Evolutionary conservation across 30 jellyfish, hydroid and myxozoan species (phyloP).

Genomic region (Turritopsis rubra): DNA sequence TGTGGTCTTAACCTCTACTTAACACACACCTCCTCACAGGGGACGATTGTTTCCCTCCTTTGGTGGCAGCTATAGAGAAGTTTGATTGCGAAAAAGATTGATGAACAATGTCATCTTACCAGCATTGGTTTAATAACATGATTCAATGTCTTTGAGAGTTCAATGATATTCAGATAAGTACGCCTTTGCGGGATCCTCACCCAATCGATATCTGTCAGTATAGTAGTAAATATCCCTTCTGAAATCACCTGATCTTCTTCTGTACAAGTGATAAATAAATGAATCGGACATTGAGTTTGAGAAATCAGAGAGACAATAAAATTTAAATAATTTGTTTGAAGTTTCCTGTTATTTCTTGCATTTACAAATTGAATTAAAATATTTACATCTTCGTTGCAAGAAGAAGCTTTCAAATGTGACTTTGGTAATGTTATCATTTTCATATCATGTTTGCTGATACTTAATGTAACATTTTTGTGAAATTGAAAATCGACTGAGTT

Average conservation of each 20-base stretch:
- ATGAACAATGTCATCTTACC: neutral
- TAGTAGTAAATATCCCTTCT: constrained; percentile 24
- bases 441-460: neutral
- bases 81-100: neutral
- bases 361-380: constrained; percentile 58
- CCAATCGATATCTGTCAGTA: constrained; percentile 19
- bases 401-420: neutral
- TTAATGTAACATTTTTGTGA: neutral
- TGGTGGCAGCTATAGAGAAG: no score
- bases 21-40: no score
- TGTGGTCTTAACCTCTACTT: no score
- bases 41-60: no score
- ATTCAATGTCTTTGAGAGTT: neutral
- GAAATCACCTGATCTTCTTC: constrained; percentile 37
- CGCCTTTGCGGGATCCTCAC: constrained; percentile 21
- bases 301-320: constrained; percentile 40
- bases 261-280: constrained; percentile 41
- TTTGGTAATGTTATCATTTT: neutral
- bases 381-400: constrained; percentile 8
- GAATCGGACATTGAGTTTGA: constrained; percentile 28
- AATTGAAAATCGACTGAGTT: neutral
- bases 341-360: constrained; percentile 46
- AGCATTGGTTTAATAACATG: neutral
- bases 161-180: constrained; percentile 12
- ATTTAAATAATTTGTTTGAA: constrained; percentile 35